Percentiles rank a stretch among this genome's conserved stretches.
Evolutionary conservation across 2,797 vertebrate genomes (phyloP).

Genomic region (Sciurus vulgaris): DNA sequence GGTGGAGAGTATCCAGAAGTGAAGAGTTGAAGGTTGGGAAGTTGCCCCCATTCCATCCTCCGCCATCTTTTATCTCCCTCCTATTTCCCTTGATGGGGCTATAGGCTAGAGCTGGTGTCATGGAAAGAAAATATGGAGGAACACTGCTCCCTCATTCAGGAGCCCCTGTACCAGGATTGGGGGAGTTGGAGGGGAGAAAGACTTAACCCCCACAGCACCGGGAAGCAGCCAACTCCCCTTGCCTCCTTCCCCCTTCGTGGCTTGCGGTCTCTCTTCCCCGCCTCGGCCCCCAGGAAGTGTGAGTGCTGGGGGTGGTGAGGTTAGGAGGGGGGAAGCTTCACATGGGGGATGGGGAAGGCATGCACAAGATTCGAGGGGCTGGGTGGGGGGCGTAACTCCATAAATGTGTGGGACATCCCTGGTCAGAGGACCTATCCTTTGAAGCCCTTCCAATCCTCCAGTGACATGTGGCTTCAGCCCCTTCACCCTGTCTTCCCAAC

Average conservation of each 20-base stretch:
- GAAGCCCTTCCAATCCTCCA: not conserved
- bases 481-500: slow-evolving; percentile 26
- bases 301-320: slow-evolving; percentile 85
- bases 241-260: slow-evolving; percentile 86
- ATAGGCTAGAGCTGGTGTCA: slow-evolving; percentile 57
- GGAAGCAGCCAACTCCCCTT: slow-evolving; percentile 82
- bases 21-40: not conserved
- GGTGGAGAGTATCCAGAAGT: not conserved
- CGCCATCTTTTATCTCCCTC: slow-evolving; percentile 81
- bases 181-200: slow-evolving; percentile 60
- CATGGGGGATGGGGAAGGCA: slow-evolving; percentile 79
- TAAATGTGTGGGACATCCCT: not conserved
- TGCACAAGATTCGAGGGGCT: slow-evolving; percentile 67
- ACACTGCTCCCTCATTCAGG: not conserved
- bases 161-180: slow-evolving; percentile 22
- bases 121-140: not conserved
- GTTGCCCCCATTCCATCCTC: slow-evolving; percentile 8
- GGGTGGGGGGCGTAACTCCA: not conserved
- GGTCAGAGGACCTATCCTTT: not conserved
- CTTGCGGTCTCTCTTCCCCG: slow-evolving; percentile 85
- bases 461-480: not conserved
- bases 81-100: slow-evolving; percentile 75
- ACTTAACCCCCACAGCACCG: slow-evolving; percentile 80
- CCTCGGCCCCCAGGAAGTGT: slow-evolving; percentile 87
- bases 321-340: slow-evolving; percentile 83